Evolutionary conservation across 2,888 invertebrate genomes (phyloP).

Genomic region (Rotaria macrura): DNA sequence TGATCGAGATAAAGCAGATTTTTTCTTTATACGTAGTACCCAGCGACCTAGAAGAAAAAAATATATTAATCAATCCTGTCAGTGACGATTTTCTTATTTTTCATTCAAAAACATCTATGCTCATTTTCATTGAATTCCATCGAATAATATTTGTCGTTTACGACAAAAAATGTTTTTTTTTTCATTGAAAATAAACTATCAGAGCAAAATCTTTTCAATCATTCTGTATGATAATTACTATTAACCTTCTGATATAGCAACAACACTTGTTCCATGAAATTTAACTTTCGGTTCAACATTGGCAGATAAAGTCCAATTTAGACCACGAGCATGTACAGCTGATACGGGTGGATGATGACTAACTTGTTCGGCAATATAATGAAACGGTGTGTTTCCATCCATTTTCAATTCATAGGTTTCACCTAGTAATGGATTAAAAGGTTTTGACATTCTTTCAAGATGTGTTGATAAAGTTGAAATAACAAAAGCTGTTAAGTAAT

Average conservation of each 20-base stretch:
- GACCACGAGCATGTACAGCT: neutral
- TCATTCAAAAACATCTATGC: neutral
- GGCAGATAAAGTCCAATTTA: neutral
- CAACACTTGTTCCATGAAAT: neutral
- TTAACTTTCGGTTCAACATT: constrained; percentile 6
- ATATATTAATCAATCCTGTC: no score
- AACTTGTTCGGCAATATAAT: constrained; percentile 13
- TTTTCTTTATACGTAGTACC: neutral
- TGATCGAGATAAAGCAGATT: neutral
- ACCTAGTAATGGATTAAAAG: neutral
- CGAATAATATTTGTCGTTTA: no score
- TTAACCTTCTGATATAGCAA: neutral
- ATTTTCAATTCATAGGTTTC: constrained; percentile 10
- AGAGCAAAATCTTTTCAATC: no score
- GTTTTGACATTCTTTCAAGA: constrained; percentile 16
- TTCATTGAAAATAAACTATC: no score
- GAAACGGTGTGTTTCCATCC: neutral
- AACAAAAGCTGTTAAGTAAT: neutral
- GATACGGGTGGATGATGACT: neutral
- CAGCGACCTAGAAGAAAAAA: neutral
- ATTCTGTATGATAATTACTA: no score
- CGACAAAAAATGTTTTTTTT: no score
- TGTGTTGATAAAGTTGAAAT: neutral
- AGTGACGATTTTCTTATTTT: neutral
- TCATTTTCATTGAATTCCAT: neutral